Percentiles rank a stretch among this genome's conserved stretches.
These are phyloP conservation scores for Endotricha flammealis DNA, from an alignment of 2,888 invertebrate species.

Conservation along the genomic window DNA sequence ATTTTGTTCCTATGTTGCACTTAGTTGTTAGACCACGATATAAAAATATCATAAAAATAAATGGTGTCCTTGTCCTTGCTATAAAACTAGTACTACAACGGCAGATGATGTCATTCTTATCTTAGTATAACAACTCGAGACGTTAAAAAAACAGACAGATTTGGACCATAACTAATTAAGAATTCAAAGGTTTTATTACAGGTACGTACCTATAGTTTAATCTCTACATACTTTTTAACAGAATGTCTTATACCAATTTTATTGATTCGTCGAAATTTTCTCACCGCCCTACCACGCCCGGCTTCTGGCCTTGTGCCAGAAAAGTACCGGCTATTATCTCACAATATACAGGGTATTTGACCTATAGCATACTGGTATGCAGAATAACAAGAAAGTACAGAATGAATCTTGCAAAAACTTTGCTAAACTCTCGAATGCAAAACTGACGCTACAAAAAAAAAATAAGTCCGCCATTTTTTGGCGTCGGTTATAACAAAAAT, in stretches of 20 bases:
- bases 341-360: slow-evolving; percentile 5
- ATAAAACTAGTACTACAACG: slow-evolving; percentile 2
- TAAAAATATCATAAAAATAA: too few species aligned
- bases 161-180: background rate
- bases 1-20: too few species aligned
- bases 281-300: slow-evolving; percentile 47
- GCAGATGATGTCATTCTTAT: slow-evolving; percentile 15
- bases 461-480: background rate
- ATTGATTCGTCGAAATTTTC: slow-evolving; percentile 34
- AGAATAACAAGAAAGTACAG: background rate
- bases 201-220: too few species aligned
- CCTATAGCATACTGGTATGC: slow-evolving; percentile 22
- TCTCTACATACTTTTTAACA: too few species aligned
- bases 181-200: background rate
- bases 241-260: slow-evolving; percentile 27
- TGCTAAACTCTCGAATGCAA: background rate
- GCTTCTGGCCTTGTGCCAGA: slow-evolving; percentile 54
- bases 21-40: too few species aligned
- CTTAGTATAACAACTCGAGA: slow-evolving; percentile 7
- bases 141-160: background rate
- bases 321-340: slow-evolving; percentile 48
- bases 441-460: background rate
- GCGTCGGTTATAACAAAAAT: background rate
- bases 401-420: background rate
- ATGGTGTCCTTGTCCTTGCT: slow-evolving; percentile 9